A percentile compares a stretch with the other conserved stretches of the same genome.
These are phyloP conservation scores for Actenoides hombroni DNA, from an alignment of 2,113 vertebrate species.

Conservation along the genomic window DNA sequence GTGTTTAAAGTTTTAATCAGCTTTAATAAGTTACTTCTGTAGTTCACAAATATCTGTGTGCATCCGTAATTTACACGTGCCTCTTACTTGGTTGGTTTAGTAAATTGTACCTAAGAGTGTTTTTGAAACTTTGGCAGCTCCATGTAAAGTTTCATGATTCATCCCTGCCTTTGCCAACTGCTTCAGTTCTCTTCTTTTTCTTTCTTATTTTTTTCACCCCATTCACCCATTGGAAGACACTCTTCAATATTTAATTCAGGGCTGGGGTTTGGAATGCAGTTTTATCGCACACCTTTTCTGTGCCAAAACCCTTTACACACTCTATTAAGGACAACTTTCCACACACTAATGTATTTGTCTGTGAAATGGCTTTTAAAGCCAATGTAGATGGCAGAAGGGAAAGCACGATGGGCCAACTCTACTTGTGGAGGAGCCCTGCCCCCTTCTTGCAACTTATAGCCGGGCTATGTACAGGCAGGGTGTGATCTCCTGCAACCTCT, in stretches of 20 bases:
- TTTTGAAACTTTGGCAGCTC: conserved; percentile 63
- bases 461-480: background rate
- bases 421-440: background rate
- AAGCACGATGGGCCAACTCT: background rate
- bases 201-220: background rate
- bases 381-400: background rate
- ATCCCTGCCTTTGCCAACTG: conserved; percentile 56
- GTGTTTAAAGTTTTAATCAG: conserved; percentile 71
- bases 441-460: background rate
- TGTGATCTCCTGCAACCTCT: background rate
- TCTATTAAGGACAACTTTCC: conserved; percentile 60
- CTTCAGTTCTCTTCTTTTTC: conserved; percentile 18
- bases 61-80: conserved; percentile 58
- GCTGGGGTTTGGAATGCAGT: conserved; percentile 65
- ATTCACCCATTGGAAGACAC: conserved; percentile 52
- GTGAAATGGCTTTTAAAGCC: conserved; percentile 49
- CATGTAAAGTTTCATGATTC: conserved; percentile 54
- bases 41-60: conserved; percentile 42
- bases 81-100: conserved; percentile 67
- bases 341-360: conserved; percentile 51
- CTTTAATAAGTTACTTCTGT: conserved; percentile 29
- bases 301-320: conserved; percentile 67
- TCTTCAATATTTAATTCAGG: conserved; percentile 72
- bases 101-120: conserved; percentile 68
- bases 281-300: conserved; percentile 70